Evolutionary conservation across 2,888 invertebrate genomes (phyloP), one percentile per base, ranked within the genome.

Genomic region (Callyntrura sp.): DNA sequence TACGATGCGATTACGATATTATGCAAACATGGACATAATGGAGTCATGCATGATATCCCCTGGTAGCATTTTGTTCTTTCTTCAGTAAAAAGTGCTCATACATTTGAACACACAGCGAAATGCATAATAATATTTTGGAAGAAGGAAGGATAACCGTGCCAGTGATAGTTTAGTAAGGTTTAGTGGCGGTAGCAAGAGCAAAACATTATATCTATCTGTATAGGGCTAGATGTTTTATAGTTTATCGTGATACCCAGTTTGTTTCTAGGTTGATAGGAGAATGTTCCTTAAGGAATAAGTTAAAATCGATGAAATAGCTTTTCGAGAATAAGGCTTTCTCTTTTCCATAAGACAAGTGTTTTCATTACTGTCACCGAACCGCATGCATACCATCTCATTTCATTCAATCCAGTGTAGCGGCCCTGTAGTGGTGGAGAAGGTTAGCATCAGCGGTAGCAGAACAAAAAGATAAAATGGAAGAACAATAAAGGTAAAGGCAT

Each of bases 11-110:
- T 90, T 85, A 85, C 68, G 65, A 85, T 90, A 90, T 90, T 90
- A 90, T 90, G 89, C 85, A 90, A 90, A 90, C 85, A 90, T 55
- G 85, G 85, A 57, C 89, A 85, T 85, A 90, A 85, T 85, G 89
- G 85, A 85, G 89, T 90, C 85, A 85, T 90, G 89, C 89, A 90
- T 89, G 88, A 88, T 78, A 79, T 85, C 85, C 70, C 89, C 65
- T 65, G 83, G 83, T 85, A 89, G 89, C 89, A 70, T 76, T 86
- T 83, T 78, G 65, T 70, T 84, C 62, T 84, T 76, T 28, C 62
- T 35, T 28, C 51, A 76, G 73, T 45, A 55, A 73, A 85, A 85
- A 23, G 51, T 25, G 73, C 35, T 35, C 35, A 35, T 35, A 2
- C 35, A 35, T 35, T 35, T 6, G 35, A 35, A 35, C 35, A 35